Evolutionary conservation across 2,113 vertebrate species (phyloP).

Genomic region (Myiozetetes cayanensis): DNA sequence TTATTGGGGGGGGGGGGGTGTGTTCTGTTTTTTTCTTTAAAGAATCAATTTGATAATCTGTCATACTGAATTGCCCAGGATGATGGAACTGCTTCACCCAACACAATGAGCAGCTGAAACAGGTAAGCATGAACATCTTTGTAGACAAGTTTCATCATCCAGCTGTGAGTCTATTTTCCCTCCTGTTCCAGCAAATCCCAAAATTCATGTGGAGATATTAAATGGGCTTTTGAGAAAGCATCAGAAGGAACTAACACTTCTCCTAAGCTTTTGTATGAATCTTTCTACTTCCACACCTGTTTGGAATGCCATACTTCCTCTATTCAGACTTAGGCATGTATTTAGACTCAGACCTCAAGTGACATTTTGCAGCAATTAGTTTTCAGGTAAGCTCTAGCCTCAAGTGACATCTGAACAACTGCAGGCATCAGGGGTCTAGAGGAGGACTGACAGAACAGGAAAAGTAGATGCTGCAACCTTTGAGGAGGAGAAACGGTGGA

Average conservation of each 20-base stretch:
- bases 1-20: too few species aligned
- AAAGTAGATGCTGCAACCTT: neutral
- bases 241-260: accelerated
- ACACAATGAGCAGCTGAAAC: neutral
- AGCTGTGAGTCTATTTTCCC: neutral
- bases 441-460: accelerated
- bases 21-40: neutral
- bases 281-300: neutral
- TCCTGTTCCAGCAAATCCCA: neutral
- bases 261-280: neutral
- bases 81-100: neutral
- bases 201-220: neutral
- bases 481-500: neutral
- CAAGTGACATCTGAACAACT: neutral
- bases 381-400: neutral
- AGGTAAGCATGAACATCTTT: neutral
- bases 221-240: neutral
- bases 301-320: neutral
- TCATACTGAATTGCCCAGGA: neutral
- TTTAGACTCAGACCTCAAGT: neutral
- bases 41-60: neutral
- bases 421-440: neutral
- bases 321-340: too few species aligned
- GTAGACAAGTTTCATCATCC: neutral
- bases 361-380: neutral